Conservation (phyloP, 2,888 invertebrate genomes). For the Pollenia amentaria region DNA sequence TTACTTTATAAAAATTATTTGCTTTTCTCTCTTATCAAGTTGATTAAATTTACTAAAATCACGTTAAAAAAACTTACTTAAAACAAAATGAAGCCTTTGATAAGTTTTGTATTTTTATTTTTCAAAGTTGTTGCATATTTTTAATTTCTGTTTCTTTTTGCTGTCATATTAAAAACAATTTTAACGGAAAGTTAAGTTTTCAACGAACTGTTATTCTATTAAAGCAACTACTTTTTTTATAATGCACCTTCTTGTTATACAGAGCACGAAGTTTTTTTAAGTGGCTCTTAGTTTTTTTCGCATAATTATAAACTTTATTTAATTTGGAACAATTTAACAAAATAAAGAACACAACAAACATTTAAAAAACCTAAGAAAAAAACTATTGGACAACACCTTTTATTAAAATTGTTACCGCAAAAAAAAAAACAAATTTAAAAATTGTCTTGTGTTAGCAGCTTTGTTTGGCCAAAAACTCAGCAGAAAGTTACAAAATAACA, state of each 20-base stretch:
- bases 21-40: not conserved
- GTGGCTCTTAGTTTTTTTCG: constrained; percentile 58
- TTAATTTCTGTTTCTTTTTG: constrained; percentile 9
- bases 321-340: constrained; percentile 66
- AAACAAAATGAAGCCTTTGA: constrained; percentile 18
- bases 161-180: constrained; percentile 66
- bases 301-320: constrained; percentile 73
- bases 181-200: constrained; percentile 69
- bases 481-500: constrained; percentile 25
- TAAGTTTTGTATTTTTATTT: constrained; percentile 5
- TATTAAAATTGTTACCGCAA: constrained; percentile 60
- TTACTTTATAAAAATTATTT: not conserved
- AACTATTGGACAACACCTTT: constrained; percentile 61
- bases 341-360: constrained; percentile 45
- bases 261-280: constrained; percentile 60
- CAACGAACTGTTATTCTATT: constrained; percentile 68
- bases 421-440: constrained; percentile 12
- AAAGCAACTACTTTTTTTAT: constrained; percentile 2
- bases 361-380: not conserved
- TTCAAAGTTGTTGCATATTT: not conserved
- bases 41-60: constrained; percentile 29
- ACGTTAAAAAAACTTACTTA: constrained; percentile 4
- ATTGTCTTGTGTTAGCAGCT: constrained; percentile 22
- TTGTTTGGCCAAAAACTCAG: constrained; percentile 36
- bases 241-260: constrained; percentile 22